Conservation (phyloP, 2,888 invertebrate species). For the Mystacides longicornis region DNA sequence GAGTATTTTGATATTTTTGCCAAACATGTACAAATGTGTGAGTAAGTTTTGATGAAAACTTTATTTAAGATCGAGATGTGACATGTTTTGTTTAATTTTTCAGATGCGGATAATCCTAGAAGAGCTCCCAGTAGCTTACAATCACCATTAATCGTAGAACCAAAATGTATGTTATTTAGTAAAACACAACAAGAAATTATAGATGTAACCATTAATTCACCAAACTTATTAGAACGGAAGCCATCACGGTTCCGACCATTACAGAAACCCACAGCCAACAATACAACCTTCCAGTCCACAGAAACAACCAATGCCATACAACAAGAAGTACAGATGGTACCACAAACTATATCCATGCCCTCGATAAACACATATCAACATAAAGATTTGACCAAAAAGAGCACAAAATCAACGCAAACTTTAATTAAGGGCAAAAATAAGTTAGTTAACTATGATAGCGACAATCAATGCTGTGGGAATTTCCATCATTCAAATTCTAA, state of each 20-base stretch:
- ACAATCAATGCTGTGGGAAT: constrained; percentile 47
- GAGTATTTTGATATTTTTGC: too few relatives aligned
- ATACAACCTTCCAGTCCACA: background rate
- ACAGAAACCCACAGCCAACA: background rate
- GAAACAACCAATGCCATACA: too few relatives aligned
- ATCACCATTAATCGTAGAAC: background rate
- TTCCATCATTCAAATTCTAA: constrained; percentile 46
- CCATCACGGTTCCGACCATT: background rate
- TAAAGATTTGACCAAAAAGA: background rate
- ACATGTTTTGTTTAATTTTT: background rate
- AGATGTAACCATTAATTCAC: background rate
- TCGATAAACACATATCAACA: background rate
- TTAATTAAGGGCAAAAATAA: background rate
- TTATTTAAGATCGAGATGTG: too few relatives aligned
- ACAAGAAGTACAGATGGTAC: background rate
- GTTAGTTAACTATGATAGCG: constrained; percentile 23
- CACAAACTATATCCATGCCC: background rate
- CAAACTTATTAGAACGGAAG: background rate
- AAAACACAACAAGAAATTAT: background rate
- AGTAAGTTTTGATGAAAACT: too few relatives aligned
- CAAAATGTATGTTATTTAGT: background rate
- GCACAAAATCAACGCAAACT: background rate
- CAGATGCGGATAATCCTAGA: background rate
- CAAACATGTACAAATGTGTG: too few relatives aligned
- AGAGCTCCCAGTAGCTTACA: background rate